Percentiles rank a stretch among this genome's conserved stretches.
phyloP scores from a whole-genome alignment of 35 echinoderm and acorn worm genomes.

The Eucidaris tribuloides region DNA sequence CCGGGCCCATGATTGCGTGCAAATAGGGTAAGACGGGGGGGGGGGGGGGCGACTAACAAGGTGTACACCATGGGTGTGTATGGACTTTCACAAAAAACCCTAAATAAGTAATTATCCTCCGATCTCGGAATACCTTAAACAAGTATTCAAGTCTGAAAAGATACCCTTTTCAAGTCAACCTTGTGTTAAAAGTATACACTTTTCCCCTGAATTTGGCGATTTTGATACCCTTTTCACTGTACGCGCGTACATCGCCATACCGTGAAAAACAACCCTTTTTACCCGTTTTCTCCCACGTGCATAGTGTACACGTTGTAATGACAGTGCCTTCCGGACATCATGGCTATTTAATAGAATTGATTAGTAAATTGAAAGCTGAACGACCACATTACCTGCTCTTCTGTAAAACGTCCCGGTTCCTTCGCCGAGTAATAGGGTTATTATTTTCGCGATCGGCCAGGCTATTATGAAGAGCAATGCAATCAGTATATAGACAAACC shows the following conservation, averaged over 20 bases:
- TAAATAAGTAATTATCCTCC: background rate
- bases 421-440: conserved; percentile 57
- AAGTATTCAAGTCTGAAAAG: no score
- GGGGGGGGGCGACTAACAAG: background rate
- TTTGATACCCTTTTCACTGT: no score
- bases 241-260: no score
- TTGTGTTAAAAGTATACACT: no score
- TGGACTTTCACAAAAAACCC: no score
- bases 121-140: no score
- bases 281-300: no score
- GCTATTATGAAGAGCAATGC: conserved; percentile 40
- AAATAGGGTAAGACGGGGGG: background rate
- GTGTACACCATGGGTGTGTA: no score
- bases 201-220: no score
- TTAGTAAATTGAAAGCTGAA: background rate
- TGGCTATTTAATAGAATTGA: background rate
- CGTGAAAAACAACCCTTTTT: no score
- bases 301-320: no score
- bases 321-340: background rate
- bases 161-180: no score
- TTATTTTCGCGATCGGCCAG: conserved; percentile 64
- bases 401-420: conserved; percentile 75
- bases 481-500: conserved; percentile 62
- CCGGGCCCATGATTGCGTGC: background rate
- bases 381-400: conserved; percentile 47